These are phyloP conservation scores for Takifugu flavidus DNA, from an alignment of 2,113 vertebrate species.

Conservation along the genomic window DNA sequence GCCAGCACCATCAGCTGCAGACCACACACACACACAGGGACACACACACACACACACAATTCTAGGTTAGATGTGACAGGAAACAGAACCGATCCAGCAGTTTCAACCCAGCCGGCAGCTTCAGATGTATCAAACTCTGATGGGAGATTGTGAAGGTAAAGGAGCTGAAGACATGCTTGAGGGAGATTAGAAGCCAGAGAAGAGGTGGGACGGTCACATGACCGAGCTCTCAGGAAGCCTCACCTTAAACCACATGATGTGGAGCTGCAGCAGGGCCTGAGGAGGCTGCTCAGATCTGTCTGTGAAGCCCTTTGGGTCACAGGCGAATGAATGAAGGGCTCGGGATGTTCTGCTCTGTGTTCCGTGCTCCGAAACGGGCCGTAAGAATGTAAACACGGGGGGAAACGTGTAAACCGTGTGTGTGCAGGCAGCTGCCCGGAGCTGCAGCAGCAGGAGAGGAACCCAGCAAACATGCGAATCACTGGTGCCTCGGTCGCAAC, in stretches of 20 bases:
- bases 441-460: neutral
- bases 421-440: slow-evolving; percentile 4
- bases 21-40: too few relatives aligned
- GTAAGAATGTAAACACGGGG: slow-evolving; percentile 58
- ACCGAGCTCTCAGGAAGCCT: slow-evolving; percentile 39
- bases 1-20: too few relatives aligned
- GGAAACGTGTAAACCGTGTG: slow-evolving; percentile 55
- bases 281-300: neutral
- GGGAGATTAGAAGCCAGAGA: slow-evolving; percentile 40
- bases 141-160: slow-evolving; percentile 32
- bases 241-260: slow-evolving; percentile 53
- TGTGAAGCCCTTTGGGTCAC: slow-evolving; percentile 7
- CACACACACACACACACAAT: slow-evolving; percentile 6
- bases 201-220: slow-evolving; percentile 39
- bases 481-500: neutral
- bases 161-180: slow-evolving; percentile 45
- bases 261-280: slow-evolving; percentile 19
- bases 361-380: slow-evolving; percentile 23
- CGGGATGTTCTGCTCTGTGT: slow-evolving; percentile 2
- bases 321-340: slow-evolving; percentile 22
- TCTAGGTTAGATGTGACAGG: too few relatives aligned
- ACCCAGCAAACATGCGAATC: neutral
- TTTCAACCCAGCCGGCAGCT: too few relatives aligned
- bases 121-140: neutral
- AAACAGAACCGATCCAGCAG: too few relatives aligned